Conservation (phyloP, 2,888 invertebrate genomes). For the Dicyrtomina minuta region DNA sequence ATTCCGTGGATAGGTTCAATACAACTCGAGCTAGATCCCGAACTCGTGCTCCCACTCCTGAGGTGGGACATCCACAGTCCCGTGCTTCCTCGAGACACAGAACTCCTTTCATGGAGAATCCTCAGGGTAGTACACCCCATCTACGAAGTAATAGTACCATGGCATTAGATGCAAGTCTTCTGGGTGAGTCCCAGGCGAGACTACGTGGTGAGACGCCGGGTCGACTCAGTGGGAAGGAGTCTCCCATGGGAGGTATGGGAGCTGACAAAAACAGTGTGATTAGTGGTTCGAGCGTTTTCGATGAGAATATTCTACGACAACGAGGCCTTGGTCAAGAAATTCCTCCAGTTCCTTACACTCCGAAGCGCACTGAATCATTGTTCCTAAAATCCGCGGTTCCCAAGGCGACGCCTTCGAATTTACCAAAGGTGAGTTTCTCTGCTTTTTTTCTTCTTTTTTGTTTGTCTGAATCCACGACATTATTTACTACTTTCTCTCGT, state of each 20-base stretch:
- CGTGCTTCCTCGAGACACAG: slow-evolving; percentile 57
- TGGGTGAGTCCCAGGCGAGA: slow-evolving; percentile 44
- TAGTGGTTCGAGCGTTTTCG: slow-evolving; percentile 64
- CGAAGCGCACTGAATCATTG: slow-evolving; percentile 87
- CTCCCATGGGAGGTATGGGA: slow-evolving; percentile 42
- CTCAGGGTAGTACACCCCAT: slow-evolving; percentile 32
- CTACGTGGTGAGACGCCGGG: slow-evolving; percentile 55
- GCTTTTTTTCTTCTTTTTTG: slow-evolving; percentile 13
- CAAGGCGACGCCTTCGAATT: slow-evolving; percentile 40
- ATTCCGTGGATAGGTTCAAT: slow-evolving; percentile 60
- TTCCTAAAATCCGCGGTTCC: slow-evolving; percentile 64
- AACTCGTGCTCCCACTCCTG: slow-evolving; percentile 50
- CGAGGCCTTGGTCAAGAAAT: slow-evolving; percentile 84
- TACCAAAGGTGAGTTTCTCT: slow-evolving; percentile 51
- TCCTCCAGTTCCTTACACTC: slow-evolving; percentile 72
- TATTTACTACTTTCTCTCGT: background rate
- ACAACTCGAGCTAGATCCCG: slow-evolving; percentile 70
- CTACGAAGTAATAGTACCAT: slow-evolving; percentile 39
- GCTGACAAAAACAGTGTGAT: slow-evolving; percentile 43
- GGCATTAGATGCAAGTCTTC: slow-evolving; percentile 41
- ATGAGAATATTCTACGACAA: slow-evolving; percentile 77
- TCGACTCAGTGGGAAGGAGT: slow-evolving; percentile 58
- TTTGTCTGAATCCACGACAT: slow-evolving; percentile 6
- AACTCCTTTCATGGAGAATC: slow-evolving; percentile 48
- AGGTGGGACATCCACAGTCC: slow-evolving; percentile 61